Evolutionary conservation across 2,797 vertebrate species (phyloP).

Genomic region (Sebastes variabilis): DNA sequence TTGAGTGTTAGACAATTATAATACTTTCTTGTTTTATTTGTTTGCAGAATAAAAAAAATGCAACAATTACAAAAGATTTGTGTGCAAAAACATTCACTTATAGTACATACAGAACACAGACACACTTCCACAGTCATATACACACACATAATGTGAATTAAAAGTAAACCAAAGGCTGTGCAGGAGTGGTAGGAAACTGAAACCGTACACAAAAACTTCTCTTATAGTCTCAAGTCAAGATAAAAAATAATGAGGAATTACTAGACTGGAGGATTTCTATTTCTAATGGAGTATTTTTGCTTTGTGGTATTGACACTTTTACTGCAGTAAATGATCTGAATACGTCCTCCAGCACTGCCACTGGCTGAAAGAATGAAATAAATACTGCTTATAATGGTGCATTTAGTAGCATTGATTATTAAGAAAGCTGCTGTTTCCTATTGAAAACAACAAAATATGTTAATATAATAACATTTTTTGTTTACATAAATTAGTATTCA

Average conservation of each 20-base stretch:
- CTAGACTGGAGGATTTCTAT: not conserved
- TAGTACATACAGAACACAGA: not conserved
- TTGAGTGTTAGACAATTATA: not conserved
- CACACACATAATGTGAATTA: not conserved
- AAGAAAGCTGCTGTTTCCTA: not conserved
- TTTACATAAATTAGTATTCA: not conserved
- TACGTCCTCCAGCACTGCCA: not conserved
- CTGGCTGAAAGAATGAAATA: not conserved
- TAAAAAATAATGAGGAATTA: not conserved
- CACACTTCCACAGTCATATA: not conserved
- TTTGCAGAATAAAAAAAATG: not conserved
- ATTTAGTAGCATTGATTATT: not conserved
- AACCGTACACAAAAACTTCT: not conserved
- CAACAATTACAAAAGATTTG: not conserved
- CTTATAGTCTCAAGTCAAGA: not conserved
- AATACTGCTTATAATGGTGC: not conserved
- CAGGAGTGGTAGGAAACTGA: not conserved
- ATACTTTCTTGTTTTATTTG: not conserved
- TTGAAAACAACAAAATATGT: not conserved
- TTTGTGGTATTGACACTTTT: not conserved
- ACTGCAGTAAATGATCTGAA: not conserved
- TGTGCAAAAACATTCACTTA: not conserved
- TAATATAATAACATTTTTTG: no score
- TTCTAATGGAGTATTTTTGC: not conserved
- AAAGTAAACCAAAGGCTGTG: not conserved